Conservation (phyloP, 2,113 vertebrate species). For the Mesocricetus auratus region DNA sequence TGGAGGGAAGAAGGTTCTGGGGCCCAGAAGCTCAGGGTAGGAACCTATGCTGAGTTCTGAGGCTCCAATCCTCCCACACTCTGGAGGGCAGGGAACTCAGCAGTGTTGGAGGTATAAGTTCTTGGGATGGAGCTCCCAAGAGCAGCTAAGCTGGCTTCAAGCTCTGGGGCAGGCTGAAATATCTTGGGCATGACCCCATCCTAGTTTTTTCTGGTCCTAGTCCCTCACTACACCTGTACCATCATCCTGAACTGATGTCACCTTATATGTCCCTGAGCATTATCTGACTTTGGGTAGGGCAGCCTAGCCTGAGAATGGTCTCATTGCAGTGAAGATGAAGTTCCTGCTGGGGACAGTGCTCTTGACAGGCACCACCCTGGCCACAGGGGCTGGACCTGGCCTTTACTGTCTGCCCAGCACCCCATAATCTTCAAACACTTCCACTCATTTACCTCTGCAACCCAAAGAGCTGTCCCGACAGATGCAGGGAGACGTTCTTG, state of each 20-base stretch:
- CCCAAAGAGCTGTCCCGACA: neutral
- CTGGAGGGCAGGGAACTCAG: neutral
- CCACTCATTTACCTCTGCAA: neutral
- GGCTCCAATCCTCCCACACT: neutral
- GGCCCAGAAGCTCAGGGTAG: neutral
- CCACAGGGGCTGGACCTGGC: neutral
- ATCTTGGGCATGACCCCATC: rapidly evolving
- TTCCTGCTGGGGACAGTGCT: neutral
- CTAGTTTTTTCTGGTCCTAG: neutral
- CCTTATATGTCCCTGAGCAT: no score
- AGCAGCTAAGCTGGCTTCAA: neutral
- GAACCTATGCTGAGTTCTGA: neutral
- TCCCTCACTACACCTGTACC: neutral
- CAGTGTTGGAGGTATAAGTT: neutral
- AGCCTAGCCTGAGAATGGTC: neutral
- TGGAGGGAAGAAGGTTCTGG: neutral
- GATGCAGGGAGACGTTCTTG: neutral
- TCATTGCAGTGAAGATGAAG: neutral
- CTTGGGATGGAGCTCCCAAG: neutral
- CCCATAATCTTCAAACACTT: rapidly evolving
- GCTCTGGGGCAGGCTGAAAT: neutral
- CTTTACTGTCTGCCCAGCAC: neutral
- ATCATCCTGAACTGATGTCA: neutral
- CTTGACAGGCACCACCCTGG: neutral
- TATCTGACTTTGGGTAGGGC: neutral